Conservation (phyloP, 2,888 invertebrate species). For the Entomobrya multifasciata region DNA sequence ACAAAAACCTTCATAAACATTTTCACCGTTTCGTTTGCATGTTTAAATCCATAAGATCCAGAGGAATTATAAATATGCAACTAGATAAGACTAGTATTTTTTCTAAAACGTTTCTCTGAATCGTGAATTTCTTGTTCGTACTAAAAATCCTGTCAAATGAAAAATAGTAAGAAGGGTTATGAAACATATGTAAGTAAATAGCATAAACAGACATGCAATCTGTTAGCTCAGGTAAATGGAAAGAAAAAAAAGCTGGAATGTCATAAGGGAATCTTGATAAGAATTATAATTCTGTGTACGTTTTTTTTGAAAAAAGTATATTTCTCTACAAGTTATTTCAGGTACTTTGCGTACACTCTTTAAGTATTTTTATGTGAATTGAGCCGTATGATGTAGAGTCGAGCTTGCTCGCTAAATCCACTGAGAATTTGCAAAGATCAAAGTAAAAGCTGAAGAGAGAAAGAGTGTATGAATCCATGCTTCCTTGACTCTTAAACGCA, state of each 20-base stretch:
- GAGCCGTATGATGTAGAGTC: slow-evolving; percentile 52
- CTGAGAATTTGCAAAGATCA: slow-evolving; percentile 68
- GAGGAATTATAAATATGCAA: too few relatives aligned
- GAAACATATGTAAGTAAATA: not conserved
- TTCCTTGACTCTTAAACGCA: not conserved
- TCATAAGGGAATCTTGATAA: slow-evolving; percentile 1
- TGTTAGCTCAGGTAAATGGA: slow-evolving; percentile 25
- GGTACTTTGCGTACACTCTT: not conserved
- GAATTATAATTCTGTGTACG: slow-evolving; percentile 18
- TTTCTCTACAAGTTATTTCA: slow-evolving; percentile 15
- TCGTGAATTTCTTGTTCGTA: too few relatives aligned
- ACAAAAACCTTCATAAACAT: too few relatives aligned
- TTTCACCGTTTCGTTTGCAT: too few relatives aligned
- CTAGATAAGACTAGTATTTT: too few relatives aligned
- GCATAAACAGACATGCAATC: not conserved
- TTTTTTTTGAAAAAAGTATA: slow-evolving; percentile 11
- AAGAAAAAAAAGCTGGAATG: slow-evolving; percentile 11
- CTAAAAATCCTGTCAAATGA: too few relatives aligned
- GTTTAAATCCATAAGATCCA: too few relatives aligned
- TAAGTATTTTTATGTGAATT: slow-evolving; percentile 25
- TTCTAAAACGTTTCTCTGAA: too few relatives aligned
- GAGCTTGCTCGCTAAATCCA: slow-evolving; percentile 59
- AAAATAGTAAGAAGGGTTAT: too few relatives aligned
- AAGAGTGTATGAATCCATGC: not conserved
- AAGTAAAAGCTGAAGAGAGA: slow-evolving; percentile 54